Percentiles rank a stretch among this genome's conserved stretches.
Conservation (phyloP, 2,888 invertebrate species). For the Lacanobia oleracea region DNA sequence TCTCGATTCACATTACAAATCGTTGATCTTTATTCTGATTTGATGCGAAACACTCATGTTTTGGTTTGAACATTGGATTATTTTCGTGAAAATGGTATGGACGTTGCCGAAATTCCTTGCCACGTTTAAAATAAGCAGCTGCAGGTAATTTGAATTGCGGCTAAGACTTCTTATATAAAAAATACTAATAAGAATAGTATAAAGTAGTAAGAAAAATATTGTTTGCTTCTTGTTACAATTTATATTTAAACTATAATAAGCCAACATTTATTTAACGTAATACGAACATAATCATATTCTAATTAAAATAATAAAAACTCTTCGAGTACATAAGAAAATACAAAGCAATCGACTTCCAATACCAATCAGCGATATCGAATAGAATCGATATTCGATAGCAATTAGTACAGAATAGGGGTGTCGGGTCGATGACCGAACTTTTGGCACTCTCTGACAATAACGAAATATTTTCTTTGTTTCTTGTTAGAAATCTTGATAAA, state of each 20-base stretch:
- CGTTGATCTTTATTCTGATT: slow-evolving; percentile 63
- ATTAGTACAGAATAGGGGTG: slow-evolving; percentile 78
- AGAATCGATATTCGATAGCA: slow-evolving; percentile 40
- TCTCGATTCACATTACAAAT: slow-evolving; percentile 73
- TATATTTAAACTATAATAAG: too few relatives aligned
- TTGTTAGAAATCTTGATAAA: too few relatives aligned
- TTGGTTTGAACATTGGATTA: slow-evolving; percentile 15
- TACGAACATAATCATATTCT: too few relatives aligned
- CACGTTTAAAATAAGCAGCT: not conserved
- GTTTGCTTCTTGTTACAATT: too few relatives aligned
- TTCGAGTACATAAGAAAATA: not conserved
- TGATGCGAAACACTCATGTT: slow-evolving; percentile 33
- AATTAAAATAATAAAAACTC: not conserved
- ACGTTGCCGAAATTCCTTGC: not conserved
- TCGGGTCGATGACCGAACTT: slow-evolving; percentile 75
- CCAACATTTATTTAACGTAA: too few relatives aligned
- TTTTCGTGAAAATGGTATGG: slow-evolving; percentile 11
- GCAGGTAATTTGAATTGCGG: not conserved
- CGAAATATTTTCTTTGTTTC: too few relatives aligned
- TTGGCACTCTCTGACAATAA: slow-evolving; percentile 49
- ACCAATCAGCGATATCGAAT: slow-evolving; percentile 24
- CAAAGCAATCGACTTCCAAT: not conserved
- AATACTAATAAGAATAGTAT: not conserved
- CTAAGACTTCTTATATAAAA: not conserved
- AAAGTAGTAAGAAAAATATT: not conserved